phyloP scores from a whole-genome alignment of 1,140 invertebrate species.

The Dreissena rostriformis region DNA sequence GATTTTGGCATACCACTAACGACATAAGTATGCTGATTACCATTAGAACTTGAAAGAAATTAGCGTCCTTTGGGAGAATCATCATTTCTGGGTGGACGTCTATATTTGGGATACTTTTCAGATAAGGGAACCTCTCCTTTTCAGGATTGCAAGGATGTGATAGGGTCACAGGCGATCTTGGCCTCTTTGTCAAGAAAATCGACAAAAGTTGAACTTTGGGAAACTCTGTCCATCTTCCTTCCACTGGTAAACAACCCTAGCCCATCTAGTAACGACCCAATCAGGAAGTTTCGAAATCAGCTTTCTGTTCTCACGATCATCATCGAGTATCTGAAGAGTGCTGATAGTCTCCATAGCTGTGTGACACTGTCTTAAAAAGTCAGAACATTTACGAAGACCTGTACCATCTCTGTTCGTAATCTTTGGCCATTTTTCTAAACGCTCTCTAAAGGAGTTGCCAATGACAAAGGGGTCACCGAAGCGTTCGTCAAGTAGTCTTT shows the following conservation, averaged over 20 bases:
- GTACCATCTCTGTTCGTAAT: conserved; percentile 10
- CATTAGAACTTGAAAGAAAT: no score
- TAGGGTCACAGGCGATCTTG: conserved; percentile 46
- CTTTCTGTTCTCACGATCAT: conserved; percentile 53
- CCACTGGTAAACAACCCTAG: conserved; percentile 7
- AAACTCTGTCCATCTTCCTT: conserved; percentile 1
- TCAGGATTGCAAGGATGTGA: conserved; percentile 13
- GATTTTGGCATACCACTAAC: no score
- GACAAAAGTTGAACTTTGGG: conserved; percentile 48
- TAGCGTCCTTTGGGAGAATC: background rate
- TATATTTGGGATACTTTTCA: no score
- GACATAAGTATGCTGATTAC: no score
- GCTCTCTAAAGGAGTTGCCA: conserved; percentile 36
- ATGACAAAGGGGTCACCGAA: conserved; percentile 50
- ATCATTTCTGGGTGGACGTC: no score
- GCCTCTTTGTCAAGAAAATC: conserved; percentile 51
- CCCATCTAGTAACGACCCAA: conserved; percentile 36
- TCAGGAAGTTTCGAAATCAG: conserved; percentile 53
- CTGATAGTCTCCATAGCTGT: conserved; percentile 9
- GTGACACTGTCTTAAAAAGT: conserved; percentile 52
- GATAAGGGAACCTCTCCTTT: background rate
- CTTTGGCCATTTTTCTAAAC: conserved; percentile 30
- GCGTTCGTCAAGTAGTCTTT: conserved; percentile 23
- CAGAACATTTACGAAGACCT: conserved; percentile 48
- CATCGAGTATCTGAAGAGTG: background rate